Evolutionary conservation across 2,797 vertebrate genomes (phyloP).

Genomic region (Neostethus bicornis): DNA sequence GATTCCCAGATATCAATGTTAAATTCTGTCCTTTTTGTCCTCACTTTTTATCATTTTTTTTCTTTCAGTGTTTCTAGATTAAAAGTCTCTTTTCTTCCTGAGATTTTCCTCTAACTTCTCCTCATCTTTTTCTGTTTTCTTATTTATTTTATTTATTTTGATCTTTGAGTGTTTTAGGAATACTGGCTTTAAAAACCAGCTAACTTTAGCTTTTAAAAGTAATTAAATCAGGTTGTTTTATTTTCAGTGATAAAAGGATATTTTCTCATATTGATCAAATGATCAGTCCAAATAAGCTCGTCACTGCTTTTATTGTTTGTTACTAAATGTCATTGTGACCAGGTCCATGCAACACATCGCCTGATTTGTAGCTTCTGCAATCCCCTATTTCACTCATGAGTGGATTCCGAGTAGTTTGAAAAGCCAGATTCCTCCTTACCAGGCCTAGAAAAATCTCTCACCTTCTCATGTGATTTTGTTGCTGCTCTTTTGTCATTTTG

Average conservation of each 20-base stretch:
- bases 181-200: conserved; percentile 80
- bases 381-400: conserved; percentile 21
- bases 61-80: conserved; percentile 34
- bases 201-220: not conserved
- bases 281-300: conserved; percentile 68
- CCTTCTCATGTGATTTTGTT: conserved; percentile 84
- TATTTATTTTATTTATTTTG: conserved; percentile 19
- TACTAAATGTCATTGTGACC: conserved; percentile 46
- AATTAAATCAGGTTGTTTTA: not conserved
- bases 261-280: conserved; percentile 12
- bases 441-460: conserved; percentile 73
- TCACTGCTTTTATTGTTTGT: conserved; percentile 48
- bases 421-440: conserved; percentile 87
- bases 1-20: conserved; percentile 60
- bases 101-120: conserved; percentile 42
- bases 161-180: conserved; percentile 79
- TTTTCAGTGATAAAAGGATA: conserved; percentile 3
- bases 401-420: conserved; percentile 72
- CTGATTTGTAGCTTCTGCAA: conserved; percentile 44
- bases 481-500: conserved; percentile 84
- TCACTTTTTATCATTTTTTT: conserved; percentile 67
- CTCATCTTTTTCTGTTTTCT: conserved; percentile 75
- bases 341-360: conserved; percentile 45
- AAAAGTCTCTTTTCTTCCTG: conserved; percentile 47
- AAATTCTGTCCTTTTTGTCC: conserved; percentile 60